Conservation (phyloP, 2,113 vertebrate genomes). For the Cyanocitta stelleri region DNA sequence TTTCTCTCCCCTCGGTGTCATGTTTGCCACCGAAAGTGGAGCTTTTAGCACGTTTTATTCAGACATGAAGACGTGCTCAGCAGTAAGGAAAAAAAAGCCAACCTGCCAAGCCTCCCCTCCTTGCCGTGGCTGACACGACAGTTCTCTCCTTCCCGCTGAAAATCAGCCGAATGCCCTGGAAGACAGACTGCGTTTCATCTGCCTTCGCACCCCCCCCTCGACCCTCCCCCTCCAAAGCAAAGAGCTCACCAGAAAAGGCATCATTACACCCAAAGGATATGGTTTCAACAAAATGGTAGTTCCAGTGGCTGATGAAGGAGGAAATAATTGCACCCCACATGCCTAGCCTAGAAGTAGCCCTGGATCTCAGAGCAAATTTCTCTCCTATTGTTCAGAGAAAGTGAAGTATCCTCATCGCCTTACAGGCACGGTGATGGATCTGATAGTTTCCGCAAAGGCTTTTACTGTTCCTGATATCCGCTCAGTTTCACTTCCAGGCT, state of each 20-base stretch:
- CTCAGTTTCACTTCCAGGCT: background rate
- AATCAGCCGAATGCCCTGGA: background rate
- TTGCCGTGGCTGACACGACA: background rate
- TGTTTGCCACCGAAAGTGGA: background rate
- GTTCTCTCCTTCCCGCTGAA: background rate
- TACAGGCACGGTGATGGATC: background rate
- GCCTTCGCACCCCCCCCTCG: background rate
- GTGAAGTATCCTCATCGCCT: conserved; percentile 33
- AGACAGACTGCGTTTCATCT: background rate
- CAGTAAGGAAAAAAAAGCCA: background rate
- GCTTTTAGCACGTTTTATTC: background rate
- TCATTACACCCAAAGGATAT: conserved; percentile 34
- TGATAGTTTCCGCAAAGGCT: background rate
- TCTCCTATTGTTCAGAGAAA: conserved; percentile 40
- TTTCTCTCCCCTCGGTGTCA: background rate
- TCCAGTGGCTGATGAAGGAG: conserved; percentile 60
- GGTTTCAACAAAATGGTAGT: conserved; percentile 61
- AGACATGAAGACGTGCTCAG: background rate
- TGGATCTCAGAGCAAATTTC: conserved; percentile 17
- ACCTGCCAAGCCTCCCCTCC: background rate
- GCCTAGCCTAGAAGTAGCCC: conserved; percentile 32
- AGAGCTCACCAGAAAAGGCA: background rate
- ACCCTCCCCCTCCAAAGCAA: background rate
- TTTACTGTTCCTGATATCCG: background rate
- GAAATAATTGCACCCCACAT: conserved; percentile 48